Base-by-base conservation (phyloP, 2,113 vertebrate species). In the Raphicerus campestris region DNA sequence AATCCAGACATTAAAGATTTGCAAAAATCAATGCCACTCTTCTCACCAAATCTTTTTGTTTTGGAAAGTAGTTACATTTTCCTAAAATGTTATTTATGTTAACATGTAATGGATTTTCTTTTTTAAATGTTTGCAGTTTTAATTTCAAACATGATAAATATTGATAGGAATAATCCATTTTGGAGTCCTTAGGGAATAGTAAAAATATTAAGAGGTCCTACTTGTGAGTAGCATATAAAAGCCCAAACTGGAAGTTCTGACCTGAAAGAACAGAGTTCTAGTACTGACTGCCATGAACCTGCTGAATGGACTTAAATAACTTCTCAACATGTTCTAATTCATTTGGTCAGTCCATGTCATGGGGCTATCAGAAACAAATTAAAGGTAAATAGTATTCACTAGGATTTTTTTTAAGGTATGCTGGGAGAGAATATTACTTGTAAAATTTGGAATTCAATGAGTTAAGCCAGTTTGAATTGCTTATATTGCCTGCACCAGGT, bases 61-160 rank as follows among this genome's bases (percentile, higher is more conserved):
- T 91, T 82, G 60, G 60, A 75, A 92, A 89, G 56, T 58, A 89
- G 80, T 89, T 93, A 45, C 15, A 39, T 77, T 87, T 82, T 87
- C 45, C 75, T 86, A 83, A 96, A 70, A 83, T 81, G 45, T 89
- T 91, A 66, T 88, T 92, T 95, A 86, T 42, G 24, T 92, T 96
- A 89, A 81, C 24, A 5, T 91, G 19, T 87, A 61, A 78, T 85
- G 17, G 63, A 83, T 87, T 83, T 84, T 28, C 89, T 35, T 75
- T 35, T 47, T 75, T 56, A 51, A 47, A 56, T 89, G 61, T 63
- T 47, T 55, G 16, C 86, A 47, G 53, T 94, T 96, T 86, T 86
- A 45, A 70, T 91, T 93, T 94, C 87, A 94, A 70, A 86, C 42
- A 45, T n/a, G 42, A 39, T 81, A 93, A 91, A 91, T 73, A 45